Conservation (phyloP, 2,113 vertebrate species). For the Sturnus vulgaris region DNA sequence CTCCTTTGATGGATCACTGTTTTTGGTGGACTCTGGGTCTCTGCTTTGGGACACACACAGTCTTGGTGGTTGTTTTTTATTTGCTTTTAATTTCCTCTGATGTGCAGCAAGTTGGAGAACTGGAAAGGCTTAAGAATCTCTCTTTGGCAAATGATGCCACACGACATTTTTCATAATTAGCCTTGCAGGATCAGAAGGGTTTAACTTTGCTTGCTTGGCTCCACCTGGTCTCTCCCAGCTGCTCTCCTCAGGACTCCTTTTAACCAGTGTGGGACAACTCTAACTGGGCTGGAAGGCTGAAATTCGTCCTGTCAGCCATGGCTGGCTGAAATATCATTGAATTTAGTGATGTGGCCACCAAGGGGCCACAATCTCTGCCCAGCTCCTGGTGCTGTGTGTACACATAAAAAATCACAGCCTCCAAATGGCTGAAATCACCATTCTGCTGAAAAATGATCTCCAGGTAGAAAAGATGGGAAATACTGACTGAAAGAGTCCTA, state of each 20-base stretch:
- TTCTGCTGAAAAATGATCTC: neutral
- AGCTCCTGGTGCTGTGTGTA: neutral
- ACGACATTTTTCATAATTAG: neutral
- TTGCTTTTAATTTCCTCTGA: neutral
- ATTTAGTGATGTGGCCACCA: neutral
- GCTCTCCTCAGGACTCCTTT: neutral
- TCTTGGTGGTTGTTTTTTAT: neutral
- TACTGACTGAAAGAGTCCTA: neutral
- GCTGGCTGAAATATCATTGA: neutral
- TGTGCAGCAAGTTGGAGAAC: neutral
- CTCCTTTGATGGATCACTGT: neutral
- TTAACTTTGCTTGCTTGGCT: neutral
- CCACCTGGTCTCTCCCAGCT: neutral
- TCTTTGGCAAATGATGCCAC: neutral
- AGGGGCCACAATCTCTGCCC: neutral
- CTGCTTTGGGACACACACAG: neutral
- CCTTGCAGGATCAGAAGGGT: neutral
- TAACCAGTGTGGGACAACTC: rapidly evolving
- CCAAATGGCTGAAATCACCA: neutral
- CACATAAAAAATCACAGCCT: neutral
- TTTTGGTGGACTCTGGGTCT: neutral
- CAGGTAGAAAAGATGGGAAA: neutral
- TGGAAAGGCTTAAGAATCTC: neutral
- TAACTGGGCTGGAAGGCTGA: neutral
- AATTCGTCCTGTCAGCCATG: neutral